Conservation (phyloP, 2,797 vertebrate genomes). For the Sebastes umbrosus region DNA sequence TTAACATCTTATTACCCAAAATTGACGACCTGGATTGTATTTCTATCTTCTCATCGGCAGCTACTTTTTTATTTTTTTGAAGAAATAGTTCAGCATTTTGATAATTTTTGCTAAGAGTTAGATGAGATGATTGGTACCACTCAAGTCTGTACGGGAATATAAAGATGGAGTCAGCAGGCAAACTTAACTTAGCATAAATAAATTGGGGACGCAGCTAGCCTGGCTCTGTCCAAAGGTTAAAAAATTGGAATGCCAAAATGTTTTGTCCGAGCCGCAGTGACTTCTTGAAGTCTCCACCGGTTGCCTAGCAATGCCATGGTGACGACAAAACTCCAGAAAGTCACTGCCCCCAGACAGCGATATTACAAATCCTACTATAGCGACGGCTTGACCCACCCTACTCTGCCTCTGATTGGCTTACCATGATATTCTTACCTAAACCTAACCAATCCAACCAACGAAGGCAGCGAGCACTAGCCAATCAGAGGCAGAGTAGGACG, state of each 20-base stretch:
- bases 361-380: too few species aligned
- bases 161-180: not conserved
- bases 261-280: not conserved
- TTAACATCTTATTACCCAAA: not conserved
- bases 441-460: too few species aligned
- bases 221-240: not conserved
- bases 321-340: not conserved
- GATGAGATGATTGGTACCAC: not conserved
- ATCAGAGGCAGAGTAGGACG: too few species aligned
- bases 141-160: accelerated
- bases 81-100: not conserved
- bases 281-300: not conserved
- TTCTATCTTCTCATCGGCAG: not conserved
- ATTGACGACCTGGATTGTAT: not conserved
- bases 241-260: accelerated
- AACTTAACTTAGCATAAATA: not conserved
- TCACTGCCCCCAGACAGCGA: accelerated
- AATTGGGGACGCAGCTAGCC: not conserved
- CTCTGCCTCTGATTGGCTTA: too few species aligned
- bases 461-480: too few species aligned
- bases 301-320: not conserved
- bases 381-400: accelerated
- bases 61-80: not conserved
- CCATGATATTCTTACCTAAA: too few species aligned
- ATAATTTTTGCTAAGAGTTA: accelerated